These are phyloP conservation scores for Chamaedrilus cognettii DNA, from an alignment of 2,888 invertebrate genomes.

Conservation along the genomic window DNA sequence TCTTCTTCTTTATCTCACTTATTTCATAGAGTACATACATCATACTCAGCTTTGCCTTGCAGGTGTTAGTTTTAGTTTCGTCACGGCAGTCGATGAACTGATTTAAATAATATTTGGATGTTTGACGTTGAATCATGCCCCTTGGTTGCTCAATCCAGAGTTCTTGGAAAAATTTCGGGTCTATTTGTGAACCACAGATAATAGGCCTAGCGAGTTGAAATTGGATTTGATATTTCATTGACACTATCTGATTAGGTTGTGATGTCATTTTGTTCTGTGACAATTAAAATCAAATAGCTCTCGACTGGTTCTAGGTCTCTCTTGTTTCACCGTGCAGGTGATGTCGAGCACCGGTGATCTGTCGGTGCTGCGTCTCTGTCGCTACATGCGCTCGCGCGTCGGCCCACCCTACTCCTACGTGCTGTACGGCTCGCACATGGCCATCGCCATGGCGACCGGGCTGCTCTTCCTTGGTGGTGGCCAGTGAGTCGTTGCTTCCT, in stretches of 20 bases:
- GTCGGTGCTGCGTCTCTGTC: conserved; percentile 76
- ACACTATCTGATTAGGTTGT: neutral
- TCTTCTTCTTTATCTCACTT: too few species aligned
- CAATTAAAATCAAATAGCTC: too few species aligned
- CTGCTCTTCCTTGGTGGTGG: conserved; percentile 93
- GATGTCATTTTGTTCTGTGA: neutral
- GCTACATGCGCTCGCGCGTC: conserved; percentile 77
- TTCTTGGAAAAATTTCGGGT: too few species aligned
- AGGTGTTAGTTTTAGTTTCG: too few species aligned
- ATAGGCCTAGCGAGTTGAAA: neutral
- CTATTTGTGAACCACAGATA: too few species aligned
- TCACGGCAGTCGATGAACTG: too few species aligned
- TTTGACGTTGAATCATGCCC: too few species aligned
- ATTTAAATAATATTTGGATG: too few species aligned
- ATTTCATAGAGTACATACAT: too few species aligned
- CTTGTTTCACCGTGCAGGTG: conserved; percentile 61
- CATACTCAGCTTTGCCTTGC: too few species aligned
- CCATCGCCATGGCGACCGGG: conserved; percentile 93
- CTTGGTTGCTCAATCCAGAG: too few species aligned
- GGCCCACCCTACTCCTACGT: conserved; percentile 66
- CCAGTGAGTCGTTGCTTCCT: conserved; percentile 64
- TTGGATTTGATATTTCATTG: neutral
- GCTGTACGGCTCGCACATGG: conserved; percentile 90
- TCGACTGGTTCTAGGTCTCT: too few species aligned
- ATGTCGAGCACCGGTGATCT: conserved; percentile 95